A percentile compares a stretch with the other conserved stretches of the same genome.
Evolutionary conservation across 1,140 invertebrate species (phyloP).

Genomic region (Lycorma delicatula): DNA sequence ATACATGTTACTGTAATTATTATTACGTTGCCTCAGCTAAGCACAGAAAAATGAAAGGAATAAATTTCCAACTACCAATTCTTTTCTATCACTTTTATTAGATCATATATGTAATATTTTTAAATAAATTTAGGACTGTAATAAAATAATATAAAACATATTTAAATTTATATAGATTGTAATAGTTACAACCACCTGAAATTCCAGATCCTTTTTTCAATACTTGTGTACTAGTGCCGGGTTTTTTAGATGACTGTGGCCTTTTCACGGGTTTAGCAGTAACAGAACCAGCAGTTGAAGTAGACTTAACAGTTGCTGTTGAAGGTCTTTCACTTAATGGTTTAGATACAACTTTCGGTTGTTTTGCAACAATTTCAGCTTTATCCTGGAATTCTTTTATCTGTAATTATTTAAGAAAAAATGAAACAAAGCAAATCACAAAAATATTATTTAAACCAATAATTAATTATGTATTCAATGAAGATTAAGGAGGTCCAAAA

Average conservation of each 20-base stretch:
- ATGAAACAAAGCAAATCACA: neutral
- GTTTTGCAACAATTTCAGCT: slow-evolving; percentile 71
- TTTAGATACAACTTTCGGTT: slow-evolving; percentile 39
- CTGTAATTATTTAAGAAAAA: slow-evolving; percentile 34
- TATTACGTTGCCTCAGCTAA: no score
- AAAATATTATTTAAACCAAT: no score
- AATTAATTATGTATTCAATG: no score
- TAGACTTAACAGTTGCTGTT: slow-evolving; percentile 41
- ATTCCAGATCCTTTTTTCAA: slow-evolving; percentile 21
- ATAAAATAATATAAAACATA: slow-evolving; percentile 17
- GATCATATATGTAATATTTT: no score
- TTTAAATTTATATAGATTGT: neutral
- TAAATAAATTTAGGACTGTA: no score
- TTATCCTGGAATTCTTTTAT: slow-evolving; percentile 92
- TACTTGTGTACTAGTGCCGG: slow-evolving; percentile 20
- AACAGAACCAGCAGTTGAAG: slow-evolving; percentile 41
- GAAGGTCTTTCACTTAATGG: slow-evolving; percentile 47
- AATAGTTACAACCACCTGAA: slow-evolving; percentile 27
- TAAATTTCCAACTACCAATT: no score
- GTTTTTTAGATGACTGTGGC: slow-evolving; percentile 33
- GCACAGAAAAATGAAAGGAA: no score
- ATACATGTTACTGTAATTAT: no score
- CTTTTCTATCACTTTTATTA: no score
- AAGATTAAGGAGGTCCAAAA: no score
- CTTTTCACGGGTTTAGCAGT: slow-evolving; percentile 47